Conservation (phyloP, 37 sponge, comb jelly and placozoan species). For the Mnemiopsis leidyi region DNA sequence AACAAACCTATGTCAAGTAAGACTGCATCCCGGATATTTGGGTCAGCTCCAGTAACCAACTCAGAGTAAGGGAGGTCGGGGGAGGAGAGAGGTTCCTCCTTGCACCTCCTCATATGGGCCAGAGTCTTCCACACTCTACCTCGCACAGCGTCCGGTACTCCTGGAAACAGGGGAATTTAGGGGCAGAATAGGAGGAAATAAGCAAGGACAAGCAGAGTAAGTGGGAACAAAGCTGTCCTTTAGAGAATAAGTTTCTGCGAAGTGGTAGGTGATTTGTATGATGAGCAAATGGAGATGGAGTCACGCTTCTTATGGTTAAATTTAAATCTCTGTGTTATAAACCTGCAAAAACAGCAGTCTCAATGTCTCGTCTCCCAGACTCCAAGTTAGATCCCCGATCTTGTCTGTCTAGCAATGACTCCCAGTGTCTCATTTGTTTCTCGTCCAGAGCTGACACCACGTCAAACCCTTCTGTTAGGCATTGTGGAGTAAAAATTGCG, state of each 20-base stretch:
- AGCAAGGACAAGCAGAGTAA: too few species aligned
- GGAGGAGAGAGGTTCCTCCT: not conserved
- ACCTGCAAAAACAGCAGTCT: conserved; percentile 19
- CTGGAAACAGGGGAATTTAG: not conserved
- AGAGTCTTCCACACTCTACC: conserved; percentile 33
- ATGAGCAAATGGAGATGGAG: too few species aligned
- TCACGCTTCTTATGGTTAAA: not conserved
- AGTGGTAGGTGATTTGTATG: not conserved
- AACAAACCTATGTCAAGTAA: not conserved
- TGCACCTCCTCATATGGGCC: not conserved
- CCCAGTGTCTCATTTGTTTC: not conserved
- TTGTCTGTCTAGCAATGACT: not conserved
- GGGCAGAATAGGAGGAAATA: not conserved
- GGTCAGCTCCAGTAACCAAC: not conserved
- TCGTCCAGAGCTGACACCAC: not conserved
- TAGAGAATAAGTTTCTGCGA: not conserved
- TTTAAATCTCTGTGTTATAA: not conserved
- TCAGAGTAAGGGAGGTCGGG: not conserved
- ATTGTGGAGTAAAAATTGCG: too few species aligned
- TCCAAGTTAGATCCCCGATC: not conserved
- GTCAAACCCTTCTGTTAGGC: not conserved
- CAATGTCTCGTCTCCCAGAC: conserved; percentile 1
- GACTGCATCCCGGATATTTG: not conserved
- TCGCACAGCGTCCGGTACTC: conserved; percentile 47
- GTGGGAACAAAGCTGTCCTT: not conserved